Evolutionary conservation across 2,797 vertebrate species (phyloP).

Genomic region (Myripristis murdjan): DNA sequence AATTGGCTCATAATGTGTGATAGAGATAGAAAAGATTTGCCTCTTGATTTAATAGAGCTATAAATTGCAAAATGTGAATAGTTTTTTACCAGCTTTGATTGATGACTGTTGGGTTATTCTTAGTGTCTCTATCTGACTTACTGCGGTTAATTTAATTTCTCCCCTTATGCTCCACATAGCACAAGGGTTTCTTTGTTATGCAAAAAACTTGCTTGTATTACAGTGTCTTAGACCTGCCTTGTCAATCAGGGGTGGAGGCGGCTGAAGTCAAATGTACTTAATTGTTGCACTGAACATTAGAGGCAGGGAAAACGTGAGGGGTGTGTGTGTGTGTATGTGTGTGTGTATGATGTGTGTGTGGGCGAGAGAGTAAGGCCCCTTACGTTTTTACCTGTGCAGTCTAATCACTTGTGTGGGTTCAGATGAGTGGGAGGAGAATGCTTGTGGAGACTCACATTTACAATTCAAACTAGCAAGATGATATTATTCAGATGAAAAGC

Average conservation of each 20-base stretch:
- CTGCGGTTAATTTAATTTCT: slow-evolving; percentile 3
- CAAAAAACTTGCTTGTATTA: too few relatives aligned
- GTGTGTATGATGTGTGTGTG: slow-evolving; percentile 59
- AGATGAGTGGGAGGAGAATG: slow-evolving; percentile 50
- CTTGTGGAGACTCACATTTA: slow-evolving; percentile 53
- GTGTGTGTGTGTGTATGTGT: neutral
- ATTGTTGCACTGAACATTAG: slow-evolving; percentile 7
- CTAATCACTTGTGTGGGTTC: slow-evolving; percentile 65
- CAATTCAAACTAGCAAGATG: slow-evolving; percentile 57
- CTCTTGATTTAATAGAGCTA: slow-evolving; percentile 2
- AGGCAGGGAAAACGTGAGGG: slow-evolving; percentile 19
- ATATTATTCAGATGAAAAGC: slow-evolving; percentile 44
- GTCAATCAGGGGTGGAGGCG: slow-evolving; percentile 4
- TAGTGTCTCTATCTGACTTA: neutral
- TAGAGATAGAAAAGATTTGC: neutral
- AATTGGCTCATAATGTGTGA: slow-evolving; percentile 13
- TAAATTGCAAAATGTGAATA: neutral
- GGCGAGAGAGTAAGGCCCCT: slow-evolving; percentile 69
- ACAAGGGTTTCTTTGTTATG: neutral
- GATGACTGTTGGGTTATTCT: neutral
- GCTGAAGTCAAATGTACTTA: slow-evolving; percentile 27
- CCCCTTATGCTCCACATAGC: neutral
- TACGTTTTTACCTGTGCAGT: slow-evolving; percentile 63
- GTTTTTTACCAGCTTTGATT: slow-evolving; percentile 8
- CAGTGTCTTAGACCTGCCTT: too few relatives aligned